Base-by-base conservation (phyloP, 2,113 vertebrate genomes). In the Sebastes schlegelii region DNA sequence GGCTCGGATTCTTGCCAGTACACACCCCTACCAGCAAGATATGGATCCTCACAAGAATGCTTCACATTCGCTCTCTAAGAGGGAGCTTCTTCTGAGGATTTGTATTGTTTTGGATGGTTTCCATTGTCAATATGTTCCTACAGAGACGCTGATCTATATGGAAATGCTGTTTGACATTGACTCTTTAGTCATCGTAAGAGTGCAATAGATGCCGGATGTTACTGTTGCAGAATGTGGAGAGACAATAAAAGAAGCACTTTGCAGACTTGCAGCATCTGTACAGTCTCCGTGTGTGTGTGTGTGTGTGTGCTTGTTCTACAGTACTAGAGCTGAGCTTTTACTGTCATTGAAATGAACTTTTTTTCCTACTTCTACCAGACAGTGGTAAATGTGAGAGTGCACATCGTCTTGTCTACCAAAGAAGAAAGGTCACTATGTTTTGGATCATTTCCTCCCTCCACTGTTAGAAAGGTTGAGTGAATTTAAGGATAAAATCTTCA, bases 161-260 rank as follows among this genome's bases (percentile, higher is more conserved):
- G 79, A 89, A 86, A 79, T 57, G 40, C 68, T 61, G 61, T 80
- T 74, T 82, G 84, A 78, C 74, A 58, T 16, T 43, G 64, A 74
- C 72, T 74, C 67, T 79, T 85, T 66, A 82, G 76, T 67, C 65
- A 64, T 1, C 52, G 51, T 63, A 79, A 70, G 54, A 51, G 60
- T n/a, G 78, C 54, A 4, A 21, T 70, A 54, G 61, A 72, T 11
- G 21, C 19, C 1, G 42, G 55, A 54, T 67, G 42, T 54, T 9
- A 17, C 74, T 60, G 45, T 21, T 14, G 64, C 34, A 69, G 40
- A 61, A 63, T 4, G 2, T 66, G 45, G 19, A 66, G 52, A 14
- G 60, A 49, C 48, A 49, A 61, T 64, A 49, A 46, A 17, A 45
- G 40, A 70, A 48, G 72, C 68, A 45, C 51, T 88, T 82, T 73